phyloP scores from a whole-genome alignment of 1,140 invertebrate genomes.

The Drosophila athabasca region DNA sequence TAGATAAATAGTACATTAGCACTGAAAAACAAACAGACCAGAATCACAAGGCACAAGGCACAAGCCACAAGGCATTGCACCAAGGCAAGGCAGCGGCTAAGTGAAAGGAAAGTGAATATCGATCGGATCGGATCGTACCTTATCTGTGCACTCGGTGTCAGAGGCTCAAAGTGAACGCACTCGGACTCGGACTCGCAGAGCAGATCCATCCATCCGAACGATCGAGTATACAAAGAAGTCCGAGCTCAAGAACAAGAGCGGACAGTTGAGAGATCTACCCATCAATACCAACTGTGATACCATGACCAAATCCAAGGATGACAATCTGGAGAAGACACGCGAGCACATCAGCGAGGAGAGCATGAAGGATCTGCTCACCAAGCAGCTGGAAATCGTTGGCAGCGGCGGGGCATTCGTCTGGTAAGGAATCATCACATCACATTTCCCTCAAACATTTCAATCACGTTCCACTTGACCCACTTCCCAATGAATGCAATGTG shows the following conservation, averaged over 20 bases:
- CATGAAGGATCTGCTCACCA: constrained; percentile 77
- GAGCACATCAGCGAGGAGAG: constrained; percentile 73
- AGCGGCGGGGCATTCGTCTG: constrained; percentile 77
- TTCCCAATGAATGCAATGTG: constrained; percentile 23
- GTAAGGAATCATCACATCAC: constrained; percentile 53
- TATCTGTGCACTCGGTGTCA: constrained; percentile 33
- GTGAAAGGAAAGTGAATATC: constrained; percentile 38
- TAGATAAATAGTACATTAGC: constrained; percentile 7
- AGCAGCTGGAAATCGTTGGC: constrained; percentile 76
- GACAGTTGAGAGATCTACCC: constrained; percentile 5
- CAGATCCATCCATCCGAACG: constrained; percentile 1
- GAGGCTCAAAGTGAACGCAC: constrained; percentile 60
- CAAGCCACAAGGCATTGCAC: neutral
- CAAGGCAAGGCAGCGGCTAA: neutral
- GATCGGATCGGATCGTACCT: constrained; percentile 12
- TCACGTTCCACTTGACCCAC: constrained; percentile 58
- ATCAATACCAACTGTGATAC: constrained; percentile 45
- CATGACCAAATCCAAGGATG: constrained; percentile 65
- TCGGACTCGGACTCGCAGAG: constrained; percentile 23
- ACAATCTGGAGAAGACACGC: constrained; percentile 60
- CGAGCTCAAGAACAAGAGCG: constrained; percentile 12
- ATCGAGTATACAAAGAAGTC: neutral
- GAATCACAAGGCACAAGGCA: constrained; percentile 11
- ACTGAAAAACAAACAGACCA: constrained; percentile 5
- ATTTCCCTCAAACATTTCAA: constrained; percentile 13